Conservation (phyloP, 2,797 vertebrate genomes). For the Paramormyrops hopkinsi region DNA sequence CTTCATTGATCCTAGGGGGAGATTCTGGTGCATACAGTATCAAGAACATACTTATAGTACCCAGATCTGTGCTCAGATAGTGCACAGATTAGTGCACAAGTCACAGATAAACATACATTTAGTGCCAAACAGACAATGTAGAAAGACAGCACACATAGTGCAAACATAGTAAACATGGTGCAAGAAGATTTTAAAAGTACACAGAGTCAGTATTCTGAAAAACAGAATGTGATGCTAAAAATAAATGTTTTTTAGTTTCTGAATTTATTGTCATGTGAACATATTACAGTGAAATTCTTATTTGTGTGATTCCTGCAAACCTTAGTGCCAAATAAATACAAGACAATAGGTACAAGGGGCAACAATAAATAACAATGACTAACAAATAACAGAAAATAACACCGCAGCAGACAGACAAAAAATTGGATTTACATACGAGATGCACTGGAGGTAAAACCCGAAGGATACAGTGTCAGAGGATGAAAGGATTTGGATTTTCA, state of each 20-base stretch:
- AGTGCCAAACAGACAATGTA: background rate
- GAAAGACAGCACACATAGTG: background rate
- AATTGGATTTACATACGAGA: background rate
- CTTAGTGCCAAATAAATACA: background rate
- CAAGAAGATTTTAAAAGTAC: background rate
- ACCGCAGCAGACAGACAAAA: background rate
- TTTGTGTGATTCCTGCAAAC: background rate
- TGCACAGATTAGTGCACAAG: too few species aligned
- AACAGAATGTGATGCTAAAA: background rate
- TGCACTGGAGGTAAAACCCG: background rate
- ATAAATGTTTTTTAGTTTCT: background rate
- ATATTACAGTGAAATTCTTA: background rate
- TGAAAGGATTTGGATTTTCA: background rate
- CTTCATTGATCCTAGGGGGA: background rate
- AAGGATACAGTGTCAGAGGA: background rate
- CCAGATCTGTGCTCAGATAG: too few species aligned
- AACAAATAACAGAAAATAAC: background rate
- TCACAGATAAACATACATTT: background rate
- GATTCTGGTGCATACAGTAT: background rate
- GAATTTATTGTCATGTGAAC: background rate
- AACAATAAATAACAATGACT: background rate
- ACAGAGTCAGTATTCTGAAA: background rate
- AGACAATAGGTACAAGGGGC: background rate
- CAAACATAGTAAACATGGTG: background rate
- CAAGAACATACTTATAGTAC: background rate